These are phyloP conservation scores for Cottoperca gobio DNA, from an alignment of 2,797 vertebrate genomes.

Conservation along the genomic window DNA sequence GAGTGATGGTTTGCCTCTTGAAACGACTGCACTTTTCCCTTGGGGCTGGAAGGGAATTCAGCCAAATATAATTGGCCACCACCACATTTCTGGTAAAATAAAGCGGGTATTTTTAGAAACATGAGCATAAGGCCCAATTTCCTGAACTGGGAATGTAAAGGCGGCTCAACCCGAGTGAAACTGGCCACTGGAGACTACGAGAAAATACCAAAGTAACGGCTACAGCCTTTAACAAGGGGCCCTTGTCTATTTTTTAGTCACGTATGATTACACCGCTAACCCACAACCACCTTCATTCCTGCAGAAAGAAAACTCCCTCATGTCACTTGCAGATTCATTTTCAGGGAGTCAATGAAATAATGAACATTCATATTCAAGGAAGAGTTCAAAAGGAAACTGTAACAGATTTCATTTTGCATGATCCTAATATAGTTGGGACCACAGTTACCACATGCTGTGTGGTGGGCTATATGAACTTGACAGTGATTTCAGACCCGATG, in stretches of 20 bases:
- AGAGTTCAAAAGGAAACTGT: constrained; percentile 49
- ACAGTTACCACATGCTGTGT: constrained; percentile 8
- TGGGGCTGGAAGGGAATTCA: constrained; percentile 29
- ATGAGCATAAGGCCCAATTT: constrained; percentile 43
- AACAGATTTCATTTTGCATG: constrained; percentile 39
- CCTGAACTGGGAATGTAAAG: constrained; percentile 49
- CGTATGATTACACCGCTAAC: constrained; percentile 29
- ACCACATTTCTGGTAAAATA: constrained; percentile 55
- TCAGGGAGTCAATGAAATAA: too few relatives aligned
- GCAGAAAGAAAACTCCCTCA: constrained; percentile 21
- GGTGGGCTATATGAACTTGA: constrained; percentile 12
- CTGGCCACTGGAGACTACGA: constrained; percentile 46
- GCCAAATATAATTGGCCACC: constrained; percentile 54
- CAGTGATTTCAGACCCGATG: not conserved
- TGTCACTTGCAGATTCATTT: constrained; percentile 26
- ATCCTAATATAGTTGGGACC: constrained; percentile 16
- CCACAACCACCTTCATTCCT: constrained; percentile 18
- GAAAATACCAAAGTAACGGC: constrained; percentile 37
- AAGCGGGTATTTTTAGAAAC: constrained; percentile 65
- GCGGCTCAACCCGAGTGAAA: constrained; percentile 38
- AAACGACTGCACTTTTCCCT: constrained; percentile 31
- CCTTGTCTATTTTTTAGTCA: constrained; percentile 41
- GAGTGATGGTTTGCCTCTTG: constrained; percentile 18
- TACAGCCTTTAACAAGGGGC: constrained; percentile 31
- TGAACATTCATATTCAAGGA: too few relatives aligned